These are phyloP conservation scores for Prunella fulvescens DNA, from an alignment of 2,113 vertebrate species.

Conservation along the genomic window DNA sequence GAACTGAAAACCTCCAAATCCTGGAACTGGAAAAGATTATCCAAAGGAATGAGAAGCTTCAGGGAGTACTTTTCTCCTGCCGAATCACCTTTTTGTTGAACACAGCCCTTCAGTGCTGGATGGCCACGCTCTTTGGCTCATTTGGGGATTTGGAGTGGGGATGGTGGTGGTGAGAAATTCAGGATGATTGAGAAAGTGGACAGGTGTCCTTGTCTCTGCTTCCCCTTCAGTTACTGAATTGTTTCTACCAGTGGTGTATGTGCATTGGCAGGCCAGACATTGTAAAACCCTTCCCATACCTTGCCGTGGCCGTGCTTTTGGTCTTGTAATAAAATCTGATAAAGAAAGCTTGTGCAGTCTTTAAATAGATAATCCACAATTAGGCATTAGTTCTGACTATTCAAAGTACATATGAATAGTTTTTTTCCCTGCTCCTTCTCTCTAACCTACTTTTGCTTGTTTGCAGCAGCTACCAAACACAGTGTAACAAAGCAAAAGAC, in stretches of 20 bases:
- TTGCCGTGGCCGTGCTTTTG: background rate
- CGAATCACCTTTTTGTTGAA: background rate
- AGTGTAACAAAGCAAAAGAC: background rate
- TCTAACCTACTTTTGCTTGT: background rate
- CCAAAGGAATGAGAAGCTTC: background rate
- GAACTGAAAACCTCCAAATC: background rate
- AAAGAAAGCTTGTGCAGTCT: background rate
- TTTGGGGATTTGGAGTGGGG: background rate
- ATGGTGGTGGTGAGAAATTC: background rate
- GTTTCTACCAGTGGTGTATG: background rate
- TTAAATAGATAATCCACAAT: background rate
- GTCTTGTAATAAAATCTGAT: background rate
- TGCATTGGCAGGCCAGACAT: background rate
- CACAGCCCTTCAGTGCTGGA: background rate
- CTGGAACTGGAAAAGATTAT: background rate
- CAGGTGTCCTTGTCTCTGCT: background rate
- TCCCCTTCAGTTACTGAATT: background rate
- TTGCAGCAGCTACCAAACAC: background rate
- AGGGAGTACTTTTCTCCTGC: background rate
- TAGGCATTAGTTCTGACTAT: background rate
- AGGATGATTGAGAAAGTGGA: background rate
- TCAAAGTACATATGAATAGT: background rate
- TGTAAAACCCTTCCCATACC: background rate
- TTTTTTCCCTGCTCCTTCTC: background rate
- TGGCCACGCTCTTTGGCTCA: accelerated